Percentiles rank a stretch among this genome's conserved stretches.
phyloP scores from a whole-genome alignment of 92 coral and sea anemone species.

The Parazoanthus atlanticus region DNA sequence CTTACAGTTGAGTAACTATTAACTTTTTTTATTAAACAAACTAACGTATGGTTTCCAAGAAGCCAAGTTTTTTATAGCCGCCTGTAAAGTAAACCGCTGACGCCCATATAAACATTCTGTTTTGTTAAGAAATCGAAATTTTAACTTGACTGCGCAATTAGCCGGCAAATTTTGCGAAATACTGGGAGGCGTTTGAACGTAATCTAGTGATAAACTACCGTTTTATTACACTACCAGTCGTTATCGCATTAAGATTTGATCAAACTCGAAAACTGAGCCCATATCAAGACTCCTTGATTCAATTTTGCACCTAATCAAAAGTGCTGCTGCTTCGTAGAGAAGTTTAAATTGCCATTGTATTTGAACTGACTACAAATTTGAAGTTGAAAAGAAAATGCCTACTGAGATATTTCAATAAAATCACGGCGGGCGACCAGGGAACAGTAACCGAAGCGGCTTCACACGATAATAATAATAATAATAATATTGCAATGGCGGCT shows the following conservation, averaged over 20 bases:
- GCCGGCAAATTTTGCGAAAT: slow-evolving; percentile 18
- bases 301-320: slow-evolving; percentile 29
- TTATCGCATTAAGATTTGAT: slow-evolving; percentile 39
- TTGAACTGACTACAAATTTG: slow-evolving; percentile 27
- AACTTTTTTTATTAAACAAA: slow-evolving; percentile 16
- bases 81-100: slow-evolving; percentile 12
- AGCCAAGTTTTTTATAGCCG: background rate
- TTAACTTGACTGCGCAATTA: slow-evolving; percentile 35
- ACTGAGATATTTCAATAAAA: slow-evolving; percentile 37
- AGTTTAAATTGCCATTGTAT: slow-evolving; percentile 44
- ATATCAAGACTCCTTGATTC: slow-evolving; percentile 21
- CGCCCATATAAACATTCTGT: slow-evolving; percentile 15
- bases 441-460: slow-evolving; percentile 16
- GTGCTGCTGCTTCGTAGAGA: slow-evolving; percentile 26
- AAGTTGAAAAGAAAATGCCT: slow-evolving; percentile 25
- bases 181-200: slow-evolving; percentile 19
- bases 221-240: slow-evolving; percentile 16
- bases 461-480: slow-evolving; percentile 29
- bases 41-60: background rate
- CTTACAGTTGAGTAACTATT: background rate
- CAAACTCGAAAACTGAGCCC: slow-evolving; percentile 37
- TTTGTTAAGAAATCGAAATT: slow-evolving; percentile 19
- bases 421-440: slow-evolving; percentile 39
- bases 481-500: slow-evolving; percentile 24
- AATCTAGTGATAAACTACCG: slow-evolving; percentile 36